These are phyloP conservation scores for Gymnarchus niloticus DNA, from an alignment of 2,113 vertebrate genomes.

Conservation along the genomic window DNA sequence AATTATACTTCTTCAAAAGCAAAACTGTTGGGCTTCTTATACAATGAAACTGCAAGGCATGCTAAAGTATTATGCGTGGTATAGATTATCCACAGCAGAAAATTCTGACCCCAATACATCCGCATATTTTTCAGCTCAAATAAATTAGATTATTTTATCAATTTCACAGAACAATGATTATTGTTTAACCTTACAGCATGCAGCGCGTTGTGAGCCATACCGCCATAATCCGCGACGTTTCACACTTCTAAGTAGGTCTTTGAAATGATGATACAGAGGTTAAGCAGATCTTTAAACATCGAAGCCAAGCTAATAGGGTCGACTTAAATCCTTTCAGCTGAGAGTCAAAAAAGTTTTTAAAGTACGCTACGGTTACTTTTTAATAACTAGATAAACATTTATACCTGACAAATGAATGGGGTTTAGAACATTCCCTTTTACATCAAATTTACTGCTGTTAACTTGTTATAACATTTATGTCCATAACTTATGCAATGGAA, in stretches of 20 bases:
- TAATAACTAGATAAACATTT: background rate
- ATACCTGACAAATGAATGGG: background rate
- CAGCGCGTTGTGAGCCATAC: background rate
- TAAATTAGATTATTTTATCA: constrained; percentile 11
- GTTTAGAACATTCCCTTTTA: background rate
- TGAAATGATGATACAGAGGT: background rate
- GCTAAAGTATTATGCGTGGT: background rate
- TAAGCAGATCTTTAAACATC: background rate
- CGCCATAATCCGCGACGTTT: background rate
- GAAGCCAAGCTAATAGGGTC: background rate
- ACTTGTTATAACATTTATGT: background rate
- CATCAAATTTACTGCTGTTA: background rate
- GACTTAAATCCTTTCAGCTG: background rate
- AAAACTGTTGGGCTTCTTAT: background rate
- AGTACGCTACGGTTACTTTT: background rate
- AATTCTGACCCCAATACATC: constrained; percentile 31
- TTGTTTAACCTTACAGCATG: too few relatives aligned
- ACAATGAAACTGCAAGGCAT: background rate
- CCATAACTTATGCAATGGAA: too few relatives aligned
- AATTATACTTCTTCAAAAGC: background rate
- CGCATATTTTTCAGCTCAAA: constrained; percentile 39
- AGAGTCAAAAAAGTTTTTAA: background rate
- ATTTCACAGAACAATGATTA: constrained; percentile 35
- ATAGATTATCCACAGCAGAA: background rate
- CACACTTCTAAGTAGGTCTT: background rate